Conservation (phyloP, 2,888 invertebrate species). For the Tenthredo scrophulariae region DNA sequence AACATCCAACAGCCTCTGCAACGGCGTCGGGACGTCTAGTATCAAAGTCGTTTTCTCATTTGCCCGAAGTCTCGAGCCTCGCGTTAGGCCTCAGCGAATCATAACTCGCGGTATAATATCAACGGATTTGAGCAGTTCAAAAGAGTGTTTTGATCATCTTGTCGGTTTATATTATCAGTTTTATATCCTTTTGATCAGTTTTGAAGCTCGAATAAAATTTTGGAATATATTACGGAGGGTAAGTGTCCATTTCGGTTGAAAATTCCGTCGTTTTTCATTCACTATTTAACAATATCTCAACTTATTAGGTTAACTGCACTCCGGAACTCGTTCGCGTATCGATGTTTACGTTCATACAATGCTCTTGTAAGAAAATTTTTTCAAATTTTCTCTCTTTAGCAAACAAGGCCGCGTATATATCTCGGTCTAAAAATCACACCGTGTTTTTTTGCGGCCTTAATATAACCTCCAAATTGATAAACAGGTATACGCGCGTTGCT, state of each 20-base stretch:
- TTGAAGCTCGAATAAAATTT: not conserved
- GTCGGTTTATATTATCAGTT: not conserved
- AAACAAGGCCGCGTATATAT: not conserved
- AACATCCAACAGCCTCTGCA: not conserved
- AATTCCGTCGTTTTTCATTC: not conserved
- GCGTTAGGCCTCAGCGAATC: not conserved
- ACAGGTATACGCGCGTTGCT: not conserved
- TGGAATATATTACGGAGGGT: not conserved
- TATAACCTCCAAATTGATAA: not conserved
- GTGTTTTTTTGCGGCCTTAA: not conserved
- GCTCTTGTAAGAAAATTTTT: not conserved
- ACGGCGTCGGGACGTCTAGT: constrained; percentile 17
- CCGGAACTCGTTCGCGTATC: not conserved
- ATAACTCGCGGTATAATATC: not conserved
- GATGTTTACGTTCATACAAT: not conserved
- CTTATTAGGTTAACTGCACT: not conserved
- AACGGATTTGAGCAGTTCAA: constrained; percentile 15
- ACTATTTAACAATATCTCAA: not conserved
- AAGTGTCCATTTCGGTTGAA: not conserved
- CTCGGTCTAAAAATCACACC: not conserved
- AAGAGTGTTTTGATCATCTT: not conserved
- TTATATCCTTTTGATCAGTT: not conserved
- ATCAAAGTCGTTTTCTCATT: not conserved
- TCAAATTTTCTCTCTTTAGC: not conserved
- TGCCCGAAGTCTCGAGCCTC: not conserved